These are phyloP conservation scores for Tetanocera ferruginea DNA, from an alignment of 2,888 invertebrate genomes.

Conservation along the genomic window DNA sequence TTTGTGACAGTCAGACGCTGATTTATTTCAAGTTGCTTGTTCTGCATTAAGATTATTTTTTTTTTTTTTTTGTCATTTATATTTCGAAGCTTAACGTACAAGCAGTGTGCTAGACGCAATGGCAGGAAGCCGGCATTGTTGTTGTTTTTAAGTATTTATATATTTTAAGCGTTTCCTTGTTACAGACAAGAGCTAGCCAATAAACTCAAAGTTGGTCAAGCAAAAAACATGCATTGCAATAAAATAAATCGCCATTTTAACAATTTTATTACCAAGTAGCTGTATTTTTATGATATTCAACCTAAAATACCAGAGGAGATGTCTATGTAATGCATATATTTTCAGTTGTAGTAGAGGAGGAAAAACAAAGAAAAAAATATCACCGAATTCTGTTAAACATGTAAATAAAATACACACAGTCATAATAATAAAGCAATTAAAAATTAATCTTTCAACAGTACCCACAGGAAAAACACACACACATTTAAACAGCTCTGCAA, in stretches of 20 bases:
- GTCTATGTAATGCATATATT: no score
- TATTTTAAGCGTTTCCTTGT: neutral
- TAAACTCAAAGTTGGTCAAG: neutral
- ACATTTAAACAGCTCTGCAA: neutral
- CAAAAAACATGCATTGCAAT: no score
- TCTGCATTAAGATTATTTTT: no score
- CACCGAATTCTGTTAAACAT: slow-evolving; percentile 28
- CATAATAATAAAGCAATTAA: slow-evolving; percentile 63
- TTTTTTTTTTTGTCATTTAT: neutral
- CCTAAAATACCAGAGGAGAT: no score
- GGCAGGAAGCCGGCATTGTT: neutral
- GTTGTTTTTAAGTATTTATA: no score
- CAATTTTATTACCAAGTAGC: no score
- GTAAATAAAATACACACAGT: slow-evolving; percentile 51
- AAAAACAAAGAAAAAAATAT: neutral
- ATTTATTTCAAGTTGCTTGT: neutral
- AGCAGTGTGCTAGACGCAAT: neutral
- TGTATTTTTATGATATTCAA: no score
- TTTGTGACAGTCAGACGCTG: slow-evolving; percentile 1
- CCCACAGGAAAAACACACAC: neutral
- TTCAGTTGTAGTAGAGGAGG: no score
- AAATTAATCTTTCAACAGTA: slow-evolving; percentile 52
- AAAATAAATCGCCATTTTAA: no score
- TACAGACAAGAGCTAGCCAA: neutral
- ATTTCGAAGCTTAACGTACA: neutral